Evolutionary conservation across 2,888 invertebrate genomes (phyloP), one percentile per base, ranked within the genome.

Genomic region (Himalopsyche anomala): DNA sequence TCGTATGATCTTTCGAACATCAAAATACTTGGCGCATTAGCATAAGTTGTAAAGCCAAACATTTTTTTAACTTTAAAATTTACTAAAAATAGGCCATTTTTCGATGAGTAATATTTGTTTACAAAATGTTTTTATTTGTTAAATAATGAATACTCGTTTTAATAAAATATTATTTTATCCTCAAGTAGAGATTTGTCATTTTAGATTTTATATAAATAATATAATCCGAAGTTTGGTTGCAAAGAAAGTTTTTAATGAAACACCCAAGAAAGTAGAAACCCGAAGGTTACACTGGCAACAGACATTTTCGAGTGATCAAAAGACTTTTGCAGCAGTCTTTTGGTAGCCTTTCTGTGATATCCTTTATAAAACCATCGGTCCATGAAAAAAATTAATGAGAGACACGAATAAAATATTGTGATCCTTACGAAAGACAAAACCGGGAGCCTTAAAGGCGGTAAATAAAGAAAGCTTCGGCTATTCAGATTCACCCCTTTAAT

Each of bases 361-460:
- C 84, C 56, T 84, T 84, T 51, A 36, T 36, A 15, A 55, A 80
- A 6, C 17, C 84, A 84, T 51, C 84, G 56, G 80, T 11, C 84
- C 80, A 80, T 84, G 84, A 84, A 84, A 84, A 84, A 84, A 84
- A 84, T 55, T 84, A 84, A 84, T 84, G 84, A 84, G 84, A 84
- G 84, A 79, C 79, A 55, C 69, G 84, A 84, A 84, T 84, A 84
- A 84, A 84, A 74, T 74, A 62, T 84, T 84, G n/a, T 84, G 55
- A 84, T 84, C 80, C 54, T 55, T n/a, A 51, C 40, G 12, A 51
- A 84, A 84, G 36, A 84, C 83, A 82, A 82, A 54, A 74, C 74
- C 74, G 12, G 74, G 51, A 9, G 38, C 5, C 36, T 55, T n/a
- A 54, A 51, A 17, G 19, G 45, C 36, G 6, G 38, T 51, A 12